Evolutionary conservation across 2,888 invertebrate genomes (phyloP).

Genomic region (Muscina levida): DNA sequence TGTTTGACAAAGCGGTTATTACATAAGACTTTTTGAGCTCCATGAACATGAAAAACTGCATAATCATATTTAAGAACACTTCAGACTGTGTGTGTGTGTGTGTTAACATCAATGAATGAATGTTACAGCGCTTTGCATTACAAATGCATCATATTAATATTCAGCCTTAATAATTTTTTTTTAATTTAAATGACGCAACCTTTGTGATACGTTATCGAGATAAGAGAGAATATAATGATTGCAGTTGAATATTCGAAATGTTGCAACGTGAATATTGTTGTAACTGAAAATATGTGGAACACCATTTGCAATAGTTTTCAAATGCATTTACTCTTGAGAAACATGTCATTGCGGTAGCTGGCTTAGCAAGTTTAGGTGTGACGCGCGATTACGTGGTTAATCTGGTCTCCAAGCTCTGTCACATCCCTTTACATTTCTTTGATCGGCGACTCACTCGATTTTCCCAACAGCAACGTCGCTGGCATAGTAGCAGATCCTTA

Average conservation of each 20-base stretch:
- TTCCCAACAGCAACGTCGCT: no score
- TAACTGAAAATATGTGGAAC: no score
- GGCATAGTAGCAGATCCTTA: no score
- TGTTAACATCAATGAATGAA: not conserved
- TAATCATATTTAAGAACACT: conserved; percentile 9
- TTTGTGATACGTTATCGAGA: not conserved
- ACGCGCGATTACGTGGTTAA: no score
- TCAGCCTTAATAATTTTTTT: not conserved
- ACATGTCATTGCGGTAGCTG: no score
- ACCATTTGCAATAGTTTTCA: no score
- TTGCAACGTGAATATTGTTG: conserved; percentile 24
- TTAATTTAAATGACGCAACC: not conserved
- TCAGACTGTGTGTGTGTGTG: not conserved
- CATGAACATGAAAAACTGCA: conserved; percentile 9
- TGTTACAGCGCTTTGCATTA: not conserved
- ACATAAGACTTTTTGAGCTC: not conserved
- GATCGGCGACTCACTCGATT: no score
- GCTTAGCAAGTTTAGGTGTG: no score
- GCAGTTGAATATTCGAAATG: conserved; percentile 27
- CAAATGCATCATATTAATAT: not conserved
- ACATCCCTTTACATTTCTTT: no score
- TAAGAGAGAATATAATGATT: not conserved
- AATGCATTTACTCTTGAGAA: no score
- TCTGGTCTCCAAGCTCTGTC: no score
- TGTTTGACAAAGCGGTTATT: not conserved